These are phyloP conservation scores for Ericerus pela DNA, from an alignment of 1,140 invertebrate species.

Conservation along the genomic window DNA sequence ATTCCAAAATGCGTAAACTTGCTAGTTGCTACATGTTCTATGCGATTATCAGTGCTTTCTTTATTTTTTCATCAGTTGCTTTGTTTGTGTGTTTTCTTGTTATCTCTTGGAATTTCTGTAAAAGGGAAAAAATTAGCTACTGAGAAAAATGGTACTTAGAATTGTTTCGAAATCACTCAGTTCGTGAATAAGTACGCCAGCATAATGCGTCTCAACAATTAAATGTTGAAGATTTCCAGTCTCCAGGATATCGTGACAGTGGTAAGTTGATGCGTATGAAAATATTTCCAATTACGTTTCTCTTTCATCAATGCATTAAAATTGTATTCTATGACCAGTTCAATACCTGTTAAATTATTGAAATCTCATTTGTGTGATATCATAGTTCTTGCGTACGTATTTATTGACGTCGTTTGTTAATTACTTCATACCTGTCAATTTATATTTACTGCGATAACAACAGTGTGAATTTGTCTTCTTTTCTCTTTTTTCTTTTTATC, in stretches of 20 bases:
- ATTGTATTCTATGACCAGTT: too few relatives aligned
- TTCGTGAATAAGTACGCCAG: not conserved
- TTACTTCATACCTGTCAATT: too few relatives aligned
- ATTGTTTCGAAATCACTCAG: not conserved
- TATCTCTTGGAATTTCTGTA: conserved; percentile 1
- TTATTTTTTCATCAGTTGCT: conserved; percentile 8
- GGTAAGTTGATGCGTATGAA: not conserved
- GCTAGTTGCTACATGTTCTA: conserved; percentile 10
- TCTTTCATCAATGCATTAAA: too few relatives aligned
- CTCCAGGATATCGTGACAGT: not conserved
- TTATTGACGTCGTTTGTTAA: too few relatives aligned
- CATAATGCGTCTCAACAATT: not conserved
- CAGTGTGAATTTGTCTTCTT: too few relatives aligned
- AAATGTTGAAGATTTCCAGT: not conserved
- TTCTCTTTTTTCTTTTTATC: too few relatives aligned
- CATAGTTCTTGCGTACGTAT: too few relatives aligned
- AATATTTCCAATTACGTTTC: not conserved
- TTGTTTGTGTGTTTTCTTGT: conserved; percentile 2
- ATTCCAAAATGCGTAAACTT: too few relatives aligned
- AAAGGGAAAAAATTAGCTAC: not conserved
- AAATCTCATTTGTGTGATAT: too few relatives aligned
- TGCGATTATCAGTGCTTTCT: conserved; percentile 4
- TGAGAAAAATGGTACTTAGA: not conserved
- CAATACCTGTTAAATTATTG: too few relatives aligned
- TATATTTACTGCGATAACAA: too few relatives aligned